A percentile compares a stretch with the other conserved stretches of the same genome.
Conservation (phyloP, 2,888 invertebrate species). For the Mesopsocus fuscifrons region DNA sequence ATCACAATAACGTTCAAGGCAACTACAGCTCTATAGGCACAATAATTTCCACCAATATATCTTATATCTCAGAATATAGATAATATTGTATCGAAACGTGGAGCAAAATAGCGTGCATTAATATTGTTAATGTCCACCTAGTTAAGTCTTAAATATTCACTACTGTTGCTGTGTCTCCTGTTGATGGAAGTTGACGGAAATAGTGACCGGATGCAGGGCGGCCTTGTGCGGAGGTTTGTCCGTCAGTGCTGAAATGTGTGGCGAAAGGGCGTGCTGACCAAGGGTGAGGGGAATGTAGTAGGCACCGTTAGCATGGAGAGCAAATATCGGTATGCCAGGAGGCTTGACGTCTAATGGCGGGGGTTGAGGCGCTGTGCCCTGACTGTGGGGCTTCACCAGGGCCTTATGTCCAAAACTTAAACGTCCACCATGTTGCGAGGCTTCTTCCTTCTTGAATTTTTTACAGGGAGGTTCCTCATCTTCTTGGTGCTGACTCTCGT, state of each 20-base stretch:
- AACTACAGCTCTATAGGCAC: too few relatives aligned
- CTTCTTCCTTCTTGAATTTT: background rate
- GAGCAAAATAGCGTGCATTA: too few relatives aligned
- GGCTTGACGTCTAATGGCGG: background rate
- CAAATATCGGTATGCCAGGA: slow-evolving; percentile 61
- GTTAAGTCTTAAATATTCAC: too few relatives aligned
- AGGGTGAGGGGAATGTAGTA: slow-evolving; percentile 77
- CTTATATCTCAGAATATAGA: too few relatives aligned
- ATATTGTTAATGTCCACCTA: too few relatives aligned
- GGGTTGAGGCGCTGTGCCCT: background rate
- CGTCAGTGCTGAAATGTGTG: slow-evolving; percentile 30
- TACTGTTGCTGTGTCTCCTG: too few relatives aligned
- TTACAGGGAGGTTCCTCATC: slow-evolving; percentile 1
- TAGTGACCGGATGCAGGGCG: slow-evolving; percentile 69
- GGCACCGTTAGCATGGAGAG: slow-evolving; percentile 68
- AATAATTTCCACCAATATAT: too few relatives aligned
- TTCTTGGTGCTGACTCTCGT: background rate
- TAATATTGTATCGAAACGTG: too few relatives aligned
- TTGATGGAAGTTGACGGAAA: slow-evolving; percentile 59
- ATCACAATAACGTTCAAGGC: too few relatives aligned
- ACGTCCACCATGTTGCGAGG: background rate
- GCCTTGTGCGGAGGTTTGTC: slow-evolving; percentile 27
- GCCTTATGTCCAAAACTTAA: slow-evolving; percentile 8
- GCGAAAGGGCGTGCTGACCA: slow-evolving; percentile 50
- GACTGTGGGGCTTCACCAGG: background rate